Conservation (phyloP, 2,797 vertebrate genomes). For the Pyrrhura leucotis region DNA sequence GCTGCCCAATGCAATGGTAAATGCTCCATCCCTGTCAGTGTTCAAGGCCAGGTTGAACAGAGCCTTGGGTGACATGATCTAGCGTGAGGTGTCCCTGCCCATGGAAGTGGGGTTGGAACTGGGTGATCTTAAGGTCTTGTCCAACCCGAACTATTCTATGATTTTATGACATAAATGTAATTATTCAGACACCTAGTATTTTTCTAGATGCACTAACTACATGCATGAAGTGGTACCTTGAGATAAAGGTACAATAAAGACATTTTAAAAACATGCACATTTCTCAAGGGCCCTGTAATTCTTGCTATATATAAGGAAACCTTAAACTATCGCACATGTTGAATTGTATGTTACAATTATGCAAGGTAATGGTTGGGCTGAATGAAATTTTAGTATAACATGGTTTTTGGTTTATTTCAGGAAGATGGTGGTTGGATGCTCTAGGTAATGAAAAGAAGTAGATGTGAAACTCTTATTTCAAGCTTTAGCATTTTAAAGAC, state of each 20-base stretch:
- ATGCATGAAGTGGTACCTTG: neutral
- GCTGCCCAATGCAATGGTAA: neutral
- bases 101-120: neutral
- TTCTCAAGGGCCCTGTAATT: neutral
- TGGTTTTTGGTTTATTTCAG: neutral
- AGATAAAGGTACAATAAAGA: neutral
- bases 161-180: neutral
- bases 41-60: neutral
- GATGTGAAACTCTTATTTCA: neutral
- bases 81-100: neutral
- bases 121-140: neutral
- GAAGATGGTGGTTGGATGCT: neutral
- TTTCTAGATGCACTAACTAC: neutral
- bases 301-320: neutral
- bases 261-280: neutral
- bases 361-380: neutral
- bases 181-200: neutral
- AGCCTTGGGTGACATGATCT: neutral
- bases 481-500: neutral
- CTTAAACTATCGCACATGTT: neutral
- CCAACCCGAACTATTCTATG: neutral
- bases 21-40: neutral
- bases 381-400: rapidly evolving
- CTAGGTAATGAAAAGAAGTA: neutral
- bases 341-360: neutral